Base-by-base conservation (phyloP, 2,888 invertebrate genomes). In the Plebejus anna region DNA sequence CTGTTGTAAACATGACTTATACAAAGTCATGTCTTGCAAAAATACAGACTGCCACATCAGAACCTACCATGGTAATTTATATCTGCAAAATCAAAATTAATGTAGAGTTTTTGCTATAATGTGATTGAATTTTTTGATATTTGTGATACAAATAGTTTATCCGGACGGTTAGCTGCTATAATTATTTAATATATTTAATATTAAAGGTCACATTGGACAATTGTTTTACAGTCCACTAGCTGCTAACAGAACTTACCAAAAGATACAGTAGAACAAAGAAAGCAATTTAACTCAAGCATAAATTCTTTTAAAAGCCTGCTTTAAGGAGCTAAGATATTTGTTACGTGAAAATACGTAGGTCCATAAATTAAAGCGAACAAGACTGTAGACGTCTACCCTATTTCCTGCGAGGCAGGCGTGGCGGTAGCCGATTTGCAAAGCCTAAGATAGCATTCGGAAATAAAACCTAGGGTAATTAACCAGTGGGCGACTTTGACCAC, bases 401-500 rank as follows among this genome's bases (percentile, higher is more conserved):
- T 78, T 78, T 80, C 79, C 77, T 78, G 77, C 75, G 70, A 77
- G 51, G 76, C 77, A 79, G 89, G 89, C 89, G 89, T 86, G 82
- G 84, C 85, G 82, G 88, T 83, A 84, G 89, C 88, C 86, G 91
- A 91, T 91, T 89, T 36, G 32, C 87, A 84, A 82, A 79, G 85
- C 89, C 87, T 88, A 87, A 91, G 92, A 92, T 92, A 92, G 85
- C 84, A 84, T 85, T 86, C 87, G 91, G 92, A 93, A 92, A 92
- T 91, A 93, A 92, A 92, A 91, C 85, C 89, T 78, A 84, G 88
- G 85, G 88, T 92, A 93, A 93, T 93, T 93, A 92, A 89, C 81
- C 81, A 79, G 80, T 72, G 79, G 79, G 89, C 87, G 87, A 90
- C 90, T 89, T 87, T 86, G 86, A 84, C 84, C 85, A 82, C 77